phyloP scores from a whole-genome alignment of 2,797 vertebrate species.

The Champsocephalus gunnari region DNA sequence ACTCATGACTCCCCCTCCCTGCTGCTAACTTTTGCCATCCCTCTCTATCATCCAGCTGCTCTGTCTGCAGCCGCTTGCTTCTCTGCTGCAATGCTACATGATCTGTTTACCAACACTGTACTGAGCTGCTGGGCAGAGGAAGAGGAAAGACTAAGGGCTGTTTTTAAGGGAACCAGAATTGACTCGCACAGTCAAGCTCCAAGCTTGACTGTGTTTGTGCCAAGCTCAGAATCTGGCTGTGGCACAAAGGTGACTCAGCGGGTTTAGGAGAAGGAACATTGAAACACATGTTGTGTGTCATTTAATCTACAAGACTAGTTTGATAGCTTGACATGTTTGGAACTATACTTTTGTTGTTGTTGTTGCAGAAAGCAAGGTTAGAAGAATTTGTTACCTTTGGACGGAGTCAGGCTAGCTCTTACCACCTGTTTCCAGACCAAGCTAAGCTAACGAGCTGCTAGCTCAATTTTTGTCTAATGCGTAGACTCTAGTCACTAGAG shows the following conservation, averaged over 20 bases:
- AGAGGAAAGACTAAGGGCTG: conserved; percentile 22
- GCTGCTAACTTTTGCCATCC: conserved; percentile 5
- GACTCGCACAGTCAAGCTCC: conserved; percentile 24
- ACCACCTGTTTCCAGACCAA: background rate
- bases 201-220: background rate
- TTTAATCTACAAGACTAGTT: conserved; percentile 10
- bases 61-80: conserved; percentile 41
- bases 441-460: background rate
- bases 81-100: conserved; percentile 72
- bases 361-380: background rate
- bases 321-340: background rate
- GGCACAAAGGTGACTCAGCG: conserved; percentile 6
- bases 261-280: background rate
- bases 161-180: conserved; percentile 22
- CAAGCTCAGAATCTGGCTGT: conserved; percentile 16
- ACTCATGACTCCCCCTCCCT: conserved; percentile 11
- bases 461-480: too few species aligned
- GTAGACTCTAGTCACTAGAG: too few species aligned
- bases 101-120: conserved; percentile 75
- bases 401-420: background rate
- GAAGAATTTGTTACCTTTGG: background rate
- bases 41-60: conserved; percentile 36
- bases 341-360: background rate
- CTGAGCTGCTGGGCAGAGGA: conserved; percentile 38
- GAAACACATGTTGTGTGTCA: conserved; percentile 11